Base-by-base conservation (phyloP, 1,140 invertebrate genomes). In the Pseudomyrmex cubaensis region DNA sequence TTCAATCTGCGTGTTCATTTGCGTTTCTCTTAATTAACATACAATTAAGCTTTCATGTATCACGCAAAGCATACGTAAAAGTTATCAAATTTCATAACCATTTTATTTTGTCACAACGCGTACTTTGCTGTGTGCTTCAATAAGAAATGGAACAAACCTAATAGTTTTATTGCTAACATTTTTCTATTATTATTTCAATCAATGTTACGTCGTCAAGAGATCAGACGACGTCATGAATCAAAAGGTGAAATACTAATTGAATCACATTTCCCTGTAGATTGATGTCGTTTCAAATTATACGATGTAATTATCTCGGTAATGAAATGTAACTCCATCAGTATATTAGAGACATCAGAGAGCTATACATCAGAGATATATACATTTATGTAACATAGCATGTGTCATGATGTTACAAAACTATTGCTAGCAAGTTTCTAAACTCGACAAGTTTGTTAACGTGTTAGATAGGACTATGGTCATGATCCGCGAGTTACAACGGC, bases 1-100 rank as follows among this genome's bases (percentile, higher is more conserved):
- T 80, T 72, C 76, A 48, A 80, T 80, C 76, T 72, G 13, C 46
- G 25, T 70, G 76, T 80, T 72, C 54, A 72, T 80, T 80, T 72
- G 22, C 54, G 64, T 48, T 80, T 56, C 66, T 59, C 54, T 48
- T 80, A 80, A 80, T 80, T 80, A 80, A 50, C 66, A 72, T 72
- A 25, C 76, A 72, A 80, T 80, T 80, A 61, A 4, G 54, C 66
- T 80, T 80, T 80, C 57, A 46, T 75, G 15, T 12, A 62, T 25
- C 22, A 69, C 3, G 56, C 2, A 35, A 35, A 5, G 20, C 25
- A 48, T 46, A 54, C 8, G 59, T 22, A 44, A 48, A 54, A 70
- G 59, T 8, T 69, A 35, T 35, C 22, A 59, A 50, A 13, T 72
- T 69, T 35, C 5, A 35, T 5, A 7, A 35, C 35, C 63, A 50